These are phyloP conservation scores for Microtus oregoni DNA, from an alignment of 2,113 vertebrate genomes.

Conservation along the genomic window DNA sequence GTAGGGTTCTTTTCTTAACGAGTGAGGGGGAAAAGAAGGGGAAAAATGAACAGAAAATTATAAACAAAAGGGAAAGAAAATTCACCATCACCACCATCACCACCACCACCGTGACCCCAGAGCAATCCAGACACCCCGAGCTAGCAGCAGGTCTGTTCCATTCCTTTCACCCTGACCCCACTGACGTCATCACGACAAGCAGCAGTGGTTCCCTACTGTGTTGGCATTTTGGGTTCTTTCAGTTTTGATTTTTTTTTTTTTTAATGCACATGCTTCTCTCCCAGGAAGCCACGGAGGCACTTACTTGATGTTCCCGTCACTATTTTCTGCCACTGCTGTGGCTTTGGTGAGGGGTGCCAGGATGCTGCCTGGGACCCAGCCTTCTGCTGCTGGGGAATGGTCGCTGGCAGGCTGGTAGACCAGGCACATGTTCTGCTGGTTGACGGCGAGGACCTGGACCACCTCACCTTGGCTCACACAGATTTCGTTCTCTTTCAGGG, in stretches of 20 bases:
- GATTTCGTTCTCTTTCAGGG: slow-evolving; percentile 99
- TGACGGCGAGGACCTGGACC: slow-evolving; percentile 96
- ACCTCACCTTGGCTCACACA: slow-evolving; percentile 96
- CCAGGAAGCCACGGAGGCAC: slow-evolving; percentile 90
- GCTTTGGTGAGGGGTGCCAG: slow-evolving; percentile 92
- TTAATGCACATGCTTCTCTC: slow-evolving; percentile 88
- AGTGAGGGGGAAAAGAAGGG: slow-evolving; percentile 62
- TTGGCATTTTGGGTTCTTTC: slow-evolving; percentile 76
- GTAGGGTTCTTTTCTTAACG: slow-evolving; percentile 85
- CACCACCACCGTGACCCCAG: neutral
- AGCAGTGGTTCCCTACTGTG: slow-evolving; percentile 84
- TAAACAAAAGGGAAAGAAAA: slow-evolving; percentile 83
- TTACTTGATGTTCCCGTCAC: slow-evolving; percentile 99
- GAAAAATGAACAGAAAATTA: slow-evolving; percentile 83
- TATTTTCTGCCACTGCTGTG: slow-evolving; percentile 90
- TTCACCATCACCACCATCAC: slow-evolving; percentile 56
- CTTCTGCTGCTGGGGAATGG: slow-evolving; percentile 96
- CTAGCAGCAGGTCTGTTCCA: slow-evolving; percentile 80
- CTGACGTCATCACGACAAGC: slow-evolving; percentile 82
- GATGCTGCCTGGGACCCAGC: slow-evolving; percentile 97
- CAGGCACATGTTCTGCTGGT: slow-evolving; percentile 99
- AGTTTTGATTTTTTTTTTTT: slow-evolving; percentile 80
- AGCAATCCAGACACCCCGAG: slow-evolving; percentile 81
- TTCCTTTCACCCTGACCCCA: slow-evolving; percentile 85
- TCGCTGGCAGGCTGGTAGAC: slow-evolving; percentile 95